Evolutionary conservation across 2,888 invertebrate genomes (phyloP), one percentile per base, ranked within the genome.

Genomic region (Amaurobius ferox): DNA sequence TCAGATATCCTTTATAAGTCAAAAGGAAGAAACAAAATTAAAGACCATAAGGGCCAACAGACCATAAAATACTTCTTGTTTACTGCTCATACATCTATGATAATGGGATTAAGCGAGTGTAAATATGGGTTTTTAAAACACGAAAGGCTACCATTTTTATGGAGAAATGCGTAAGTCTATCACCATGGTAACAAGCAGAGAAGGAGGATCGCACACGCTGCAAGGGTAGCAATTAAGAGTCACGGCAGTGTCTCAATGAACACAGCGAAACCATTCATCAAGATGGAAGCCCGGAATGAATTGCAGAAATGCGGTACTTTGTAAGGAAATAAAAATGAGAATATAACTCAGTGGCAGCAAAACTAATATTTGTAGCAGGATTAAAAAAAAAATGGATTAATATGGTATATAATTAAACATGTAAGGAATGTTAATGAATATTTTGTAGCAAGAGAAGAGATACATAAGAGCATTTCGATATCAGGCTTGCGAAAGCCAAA

Each of bases 111-210:
- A 32, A 9, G 35, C 30, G 32, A 64, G 9, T 13, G 6, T 7
- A 13, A 23, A 55, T 23, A 19, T 7, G 23, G 23, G 3, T 55
- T 55, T 55, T 55, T 55, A 23, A 23, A 23, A 44, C 16, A 44
- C 9, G 44, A 44, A 44, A 11, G n/a, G 44, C 9, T 16, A 55
- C 2, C 13, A 55, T 23, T 23, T 23, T 55, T 3, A 55, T 1
- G 55, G n/a, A 23, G 16, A 23, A 55, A 23, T n/a, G 30, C 26
- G 40, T 40, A 68, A 39, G 40, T 40, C 30, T 6, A 30, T 68
- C 40, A 23, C 35, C 68, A 68, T 68, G 68, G 68, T 32, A 28
- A 68, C 68, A 68, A 28, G n/a, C 35, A 19, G 23, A 40, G 66
- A 1, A 28, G 68, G 32, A 26, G 68, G 68, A 39, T 39, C 40